phyloP scores from a whole-genome alignment of 2,113 vertebrate species.

The Oncorhynchus nerka region DNA sequence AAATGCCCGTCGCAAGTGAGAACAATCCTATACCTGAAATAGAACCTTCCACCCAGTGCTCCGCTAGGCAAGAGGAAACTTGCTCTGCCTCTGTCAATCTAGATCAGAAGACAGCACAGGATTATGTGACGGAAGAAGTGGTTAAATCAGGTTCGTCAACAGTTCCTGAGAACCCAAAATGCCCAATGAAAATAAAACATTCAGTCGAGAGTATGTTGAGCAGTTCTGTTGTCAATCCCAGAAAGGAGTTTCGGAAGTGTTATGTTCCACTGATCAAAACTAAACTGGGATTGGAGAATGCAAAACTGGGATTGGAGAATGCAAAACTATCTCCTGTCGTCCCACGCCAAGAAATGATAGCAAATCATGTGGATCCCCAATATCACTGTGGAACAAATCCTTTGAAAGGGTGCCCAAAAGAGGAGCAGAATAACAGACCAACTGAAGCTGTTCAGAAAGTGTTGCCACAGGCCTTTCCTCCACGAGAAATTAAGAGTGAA shows the following conservation, averaged over 20 bases:
- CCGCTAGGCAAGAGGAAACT: slow-evolving; percentile 17
- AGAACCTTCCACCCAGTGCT: slow-evolving; percentile 29
- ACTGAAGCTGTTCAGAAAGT: slow-evolving; percentile 38
- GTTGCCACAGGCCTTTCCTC: slow-evolving; percentile 52
- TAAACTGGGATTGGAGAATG: slow-evolving; percentile 36
- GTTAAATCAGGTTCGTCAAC: slow-evolving; percentile 25
- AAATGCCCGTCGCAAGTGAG: slow-evolving; percentile 34
- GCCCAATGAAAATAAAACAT: slow-evolving; percentile 64
- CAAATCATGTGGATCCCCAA: slow-evolving; percentile 22
- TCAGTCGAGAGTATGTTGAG: slow-evolving; percentile 67
- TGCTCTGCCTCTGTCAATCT: slow-evolving; percentile 23
- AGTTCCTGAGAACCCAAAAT: slow-evolving; percentile 38
- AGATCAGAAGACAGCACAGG: slow-evolving; percentile 37
- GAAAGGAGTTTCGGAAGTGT: slow-evolving; percentile 58
- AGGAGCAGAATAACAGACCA: slow-evolving; percentile 26
- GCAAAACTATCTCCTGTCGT: slow-evolving; percentile 13
- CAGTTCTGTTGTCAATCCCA: slow-evolving; percentile 26
- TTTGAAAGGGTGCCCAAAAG: slow-evolving; percentile 30
- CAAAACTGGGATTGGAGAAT: slow-evolving; percentile 25
- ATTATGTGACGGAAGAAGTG: slow-evolving; percentile 36
- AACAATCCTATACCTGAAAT: slow-evolving; percentile 23
- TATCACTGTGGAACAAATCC: slow-evolving; percentile 33
- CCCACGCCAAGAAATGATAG: slow-evolving; percentile 12
- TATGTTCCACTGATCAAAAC: slow-evolving; percentile 62
- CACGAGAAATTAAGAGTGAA: slow-evolving; percentile 64